phyloP scores from a whole-genome alignment of 2,797 vertebrate genomes.

The Zenarchopterus dispar region DNA sequence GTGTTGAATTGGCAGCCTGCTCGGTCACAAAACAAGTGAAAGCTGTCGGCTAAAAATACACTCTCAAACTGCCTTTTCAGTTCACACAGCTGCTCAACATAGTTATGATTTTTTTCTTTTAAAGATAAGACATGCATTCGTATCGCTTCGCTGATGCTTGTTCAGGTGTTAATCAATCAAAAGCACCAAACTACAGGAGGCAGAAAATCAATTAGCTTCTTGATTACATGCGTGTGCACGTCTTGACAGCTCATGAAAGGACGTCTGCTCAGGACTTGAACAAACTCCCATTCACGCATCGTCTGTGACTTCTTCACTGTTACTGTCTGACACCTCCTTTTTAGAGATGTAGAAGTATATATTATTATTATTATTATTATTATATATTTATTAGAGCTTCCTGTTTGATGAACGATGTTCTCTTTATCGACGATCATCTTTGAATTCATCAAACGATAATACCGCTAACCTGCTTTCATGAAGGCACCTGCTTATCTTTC shows the following conservation, averaged over 20 bases:
- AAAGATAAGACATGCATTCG: no score
- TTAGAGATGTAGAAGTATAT: no score
- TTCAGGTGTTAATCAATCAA: no score
- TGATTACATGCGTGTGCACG: conserved; percentile 11
- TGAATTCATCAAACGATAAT: no score
- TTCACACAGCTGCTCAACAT: no score
- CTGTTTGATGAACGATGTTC: background rate
- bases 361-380: no score
- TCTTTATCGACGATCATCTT: background rate
- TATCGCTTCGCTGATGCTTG: background rate
- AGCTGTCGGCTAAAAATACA: no score
- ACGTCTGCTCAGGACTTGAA: background rate
- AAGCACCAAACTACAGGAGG: conserved; percentile 2
- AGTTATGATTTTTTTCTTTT: no score
- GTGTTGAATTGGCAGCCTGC: no score
- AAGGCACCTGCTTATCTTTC: background rate
- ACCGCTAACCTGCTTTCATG: background rate
- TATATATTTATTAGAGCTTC: background rate
- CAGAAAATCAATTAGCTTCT: conserved; percentile 1
- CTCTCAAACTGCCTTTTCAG: no score
- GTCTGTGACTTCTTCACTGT: background rate
- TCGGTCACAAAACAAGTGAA: no score
- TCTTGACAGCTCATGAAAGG: conserved; percentile 6
- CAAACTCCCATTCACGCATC: background rate
- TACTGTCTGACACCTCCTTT: background rate